Percentiles rank a stretch among this genome's conserved stretches.
These are phyloP conservation scores for Idaea biselata DNA, from an alignment of 2,888 invertebrate species.

Conservation along the genomic window DNA sequence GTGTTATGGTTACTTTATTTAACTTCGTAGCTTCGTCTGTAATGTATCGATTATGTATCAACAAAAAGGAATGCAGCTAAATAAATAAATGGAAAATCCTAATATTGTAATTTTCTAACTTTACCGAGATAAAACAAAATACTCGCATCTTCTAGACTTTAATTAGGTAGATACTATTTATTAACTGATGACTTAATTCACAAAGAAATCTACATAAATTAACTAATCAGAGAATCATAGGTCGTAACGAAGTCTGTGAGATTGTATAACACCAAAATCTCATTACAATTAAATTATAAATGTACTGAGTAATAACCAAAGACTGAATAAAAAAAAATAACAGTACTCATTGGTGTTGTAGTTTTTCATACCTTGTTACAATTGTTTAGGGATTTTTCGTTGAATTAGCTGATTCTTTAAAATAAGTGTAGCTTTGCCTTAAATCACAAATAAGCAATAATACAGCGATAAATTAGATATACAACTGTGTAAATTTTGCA, in stretches of 20 bases:
- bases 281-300: constrained; percentile 30
- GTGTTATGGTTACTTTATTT: constrained; percentile 34
- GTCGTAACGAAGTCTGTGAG: not conserved
- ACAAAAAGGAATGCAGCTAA: constrained; percentile 17
- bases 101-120: not conserved
- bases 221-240: not conserved
- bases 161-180: not conserved
- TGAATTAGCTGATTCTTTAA: not conserved
- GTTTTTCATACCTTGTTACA: not conserved
- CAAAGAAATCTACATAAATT: not conserved
- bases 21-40: constrained; percentile 38
- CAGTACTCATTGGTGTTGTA: constrained; percentile 22
- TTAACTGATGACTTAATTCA: not conserved
- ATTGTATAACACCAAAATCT: not conserved
- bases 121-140: not conserved
- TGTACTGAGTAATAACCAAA: constrained; percentile 72
- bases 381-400: not conserved
- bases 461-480: constrained; percentile 11
- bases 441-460: constrained; percentile 16
- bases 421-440: not conserved
- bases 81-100: not conserved
- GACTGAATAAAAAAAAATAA: constrained; percentile 60
- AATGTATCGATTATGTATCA: constrained; percentile 43
- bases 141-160: not conserved
- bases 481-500: constrained; percentile 19